A percentile compares a stretch with the other conserved stretches of the same genome.
Evolutionary conservation across 2,888 invertebrate species (phyloP).

Genomic region (Fragum fragum): DNA sequence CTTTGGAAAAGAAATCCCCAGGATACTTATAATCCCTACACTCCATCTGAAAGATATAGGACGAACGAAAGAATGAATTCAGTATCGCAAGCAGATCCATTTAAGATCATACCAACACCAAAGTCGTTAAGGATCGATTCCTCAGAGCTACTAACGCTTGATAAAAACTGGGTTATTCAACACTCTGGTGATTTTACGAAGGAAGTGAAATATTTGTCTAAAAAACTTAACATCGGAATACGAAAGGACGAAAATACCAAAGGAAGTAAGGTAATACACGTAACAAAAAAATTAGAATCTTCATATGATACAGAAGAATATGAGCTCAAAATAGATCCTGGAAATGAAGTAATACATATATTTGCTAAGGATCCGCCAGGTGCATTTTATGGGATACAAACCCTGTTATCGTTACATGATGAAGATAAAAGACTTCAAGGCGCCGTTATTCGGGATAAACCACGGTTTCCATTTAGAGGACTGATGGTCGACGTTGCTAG

Average conservation of each 20-base stretch:
- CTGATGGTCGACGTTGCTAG: constrained; percentile 76
- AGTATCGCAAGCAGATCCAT: neutral
- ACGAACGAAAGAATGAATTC: constrained; percentile 2
- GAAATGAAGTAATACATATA: constrained; percentile 59
- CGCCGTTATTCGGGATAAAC: constrained; percentile 62
- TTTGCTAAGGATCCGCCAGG: constrained; percentile 68
- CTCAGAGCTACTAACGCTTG: neutral
- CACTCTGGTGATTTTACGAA: constrained; percentile 18
- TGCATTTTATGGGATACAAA: constrained; percentile 79
- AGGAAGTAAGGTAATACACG: neutral
- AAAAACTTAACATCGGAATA: constrained; percentile 21
- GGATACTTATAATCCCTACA: constrained; percentile 45
- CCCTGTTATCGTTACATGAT: constrained; percentile 65
- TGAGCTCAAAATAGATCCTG: constrained; percentile 46
- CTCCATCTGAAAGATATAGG: constrained; percentile 35
- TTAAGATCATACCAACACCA: constrained; percentile 31
- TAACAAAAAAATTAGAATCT: neutral
- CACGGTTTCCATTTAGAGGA: constrained; percentile 75
- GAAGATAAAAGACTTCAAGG: constrained; percentile 8
- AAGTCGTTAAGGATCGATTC: neutral
- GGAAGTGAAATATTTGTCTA: constrained; percentile 11
- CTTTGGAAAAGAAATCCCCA: constrained; percentile 37
- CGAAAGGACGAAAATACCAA: neutral
- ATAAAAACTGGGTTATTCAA: constrained; percentile 36
- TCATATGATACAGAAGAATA: constrained; percentile 29